Base-by-base conservation (phyloP, 2,113 vertebrate genomes). In the Vimba vimba region DNA sequence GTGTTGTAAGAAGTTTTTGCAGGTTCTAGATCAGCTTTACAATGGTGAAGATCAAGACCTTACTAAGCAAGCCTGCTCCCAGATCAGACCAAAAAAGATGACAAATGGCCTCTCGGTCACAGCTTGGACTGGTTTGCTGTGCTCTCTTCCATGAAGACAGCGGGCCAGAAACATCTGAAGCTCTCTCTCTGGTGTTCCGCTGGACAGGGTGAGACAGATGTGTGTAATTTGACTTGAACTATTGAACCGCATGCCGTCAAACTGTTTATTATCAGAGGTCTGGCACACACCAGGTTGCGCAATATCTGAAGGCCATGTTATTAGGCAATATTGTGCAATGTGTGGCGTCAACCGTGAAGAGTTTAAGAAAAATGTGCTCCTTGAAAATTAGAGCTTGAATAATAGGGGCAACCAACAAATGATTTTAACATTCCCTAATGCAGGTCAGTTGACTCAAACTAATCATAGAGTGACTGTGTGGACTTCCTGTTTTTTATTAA, bases 211-310 rank as follows among this genome's bases (percentile, higher is more conserved):
- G 74, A 82, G 85, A 85, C 88, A 89, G 85, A 89, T 89, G 88
- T 89, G 78, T 85, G 85, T 84, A 89, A 87, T 89, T 89, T 89
- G 85, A 87, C 73, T 87, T 89, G 88, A 89, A 89, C 88, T 89
- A 76, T 89, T 89, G 88, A 89, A 89, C 88, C 79, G 25, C 83
- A 64, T 43, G 66, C 85, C 80, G 85, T 89, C 88, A 87, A 87
- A 89, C 88, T 89, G 88, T 89, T 89, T 89, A 89, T 89, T 89
- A 87, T 89, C 88, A 87, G 85, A 78, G 88, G 78, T 74, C 83
- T 60, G 11, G 71, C 62, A 82, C 79, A 82, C 79, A 82, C 79
- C 5, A 55, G 47, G 68, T 89, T 87, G 88, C 45, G 83, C 85
- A 89, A 89, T 87, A 64, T 15, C n/a, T 36, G 78, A 89, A 89